Conservation (phyloP, 2,113 vertebrate genomes). For the Plecotus auritus region DNA sequence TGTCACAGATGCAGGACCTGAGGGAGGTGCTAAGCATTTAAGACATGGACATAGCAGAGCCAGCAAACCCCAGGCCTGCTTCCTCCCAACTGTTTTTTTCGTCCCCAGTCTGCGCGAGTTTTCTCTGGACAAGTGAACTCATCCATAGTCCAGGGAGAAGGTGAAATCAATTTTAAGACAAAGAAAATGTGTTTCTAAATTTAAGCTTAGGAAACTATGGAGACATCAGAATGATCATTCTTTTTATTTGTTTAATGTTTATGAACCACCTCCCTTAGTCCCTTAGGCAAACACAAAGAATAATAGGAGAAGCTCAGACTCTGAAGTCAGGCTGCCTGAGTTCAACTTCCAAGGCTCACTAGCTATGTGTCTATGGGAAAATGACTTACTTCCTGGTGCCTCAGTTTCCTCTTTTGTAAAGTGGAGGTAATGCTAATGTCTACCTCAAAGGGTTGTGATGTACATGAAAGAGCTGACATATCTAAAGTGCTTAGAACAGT, state of each 20-base stretch:
- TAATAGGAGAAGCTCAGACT: background rate
- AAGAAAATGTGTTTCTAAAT: constrained; percentile 16
- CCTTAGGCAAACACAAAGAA: background rate
- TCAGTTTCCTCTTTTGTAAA: background rate
- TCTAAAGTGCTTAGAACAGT: background rate
- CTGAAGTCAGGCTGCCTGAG: background rate
- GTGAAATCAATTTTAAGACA: background rate
- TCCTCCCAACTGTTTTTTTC: background rate
- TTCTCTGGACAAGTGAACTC: background rate
- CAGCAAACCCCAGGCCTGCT: background rate
- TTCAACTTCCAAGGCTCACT: background rate
- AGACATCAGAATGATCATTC: background rate
- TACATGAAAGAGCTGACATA: background rate
- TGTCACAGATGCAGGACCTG: background rate
- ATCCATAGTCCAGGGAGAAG: background rate
- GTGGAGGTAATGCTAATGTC: background rate
- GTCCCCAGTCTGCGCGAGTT: background rate
- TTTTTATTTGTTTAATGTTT: background rate
- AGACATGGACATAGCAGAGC: background rate
- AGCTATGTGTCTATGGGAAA: background rate
- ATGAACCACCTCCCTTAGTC: background rate
- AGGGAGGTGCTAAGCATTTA: background rate
- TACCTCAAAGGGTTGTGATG: background rate
- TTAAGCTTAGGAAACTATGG: constrained; percentile 15
- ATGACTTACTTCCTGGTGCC: background rate